Percentiles rank a stretch among this genome's conserved stretches.
Conservation (phyloP, 1,140 invertebrate genomes). For the Heliconius nattereri region DNA sequence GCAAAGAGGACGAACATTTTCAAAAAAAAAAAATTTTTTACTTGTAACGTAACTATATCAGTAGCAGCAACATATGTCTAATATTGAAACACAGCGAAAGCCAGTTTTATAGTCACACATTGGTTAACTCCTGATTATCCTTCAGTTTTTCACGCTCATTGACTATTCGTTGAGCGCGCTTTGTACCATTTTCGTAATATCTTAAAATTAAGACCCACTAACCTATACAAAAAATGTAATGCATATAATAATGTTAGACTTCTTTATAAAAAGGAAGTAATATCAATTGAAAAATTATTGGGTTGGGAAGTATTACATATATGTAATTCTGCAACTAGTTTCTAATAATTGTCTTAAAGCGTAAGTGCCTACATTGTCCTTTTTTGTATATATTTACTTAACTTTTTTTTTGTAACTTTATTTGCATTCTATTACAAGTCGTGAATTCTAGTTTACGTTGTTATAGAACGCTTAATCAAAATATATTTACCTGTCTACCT, state of each 20-base stretch:
- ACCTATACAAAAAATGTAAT: neutral
- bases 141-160: slow-evolving; percentile 72
- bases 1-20: slow-evolving; percentile 66
- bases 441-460: no score
- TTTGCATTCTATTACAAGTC: no score
- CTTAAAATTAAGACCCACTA: slow-evolving; percentile 48
- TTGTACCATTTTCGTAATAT: slow-evolving; percentile 65
- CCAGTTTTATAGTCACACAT: slow-evolving; percentile 57
- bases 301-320: neutral
- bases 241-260: no score
- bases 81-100: slow-evolving; percentile 35
- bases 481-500: no score
- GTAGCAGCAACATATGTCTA: slow-evolving; percentile 31
- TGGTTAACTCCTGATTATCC: slow-evolving; percentile 63
- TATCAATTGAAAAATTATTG: no score
- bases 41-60: slow-evolving; percentile 33
- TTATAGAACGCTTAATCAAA: no score
- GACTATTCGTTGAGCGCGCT: slow-evolving; percentile 58
- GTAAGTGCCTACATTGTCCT: no score
- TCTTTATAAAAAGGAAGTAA: no score
- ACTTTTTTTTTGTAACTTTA: no score
- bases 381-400: no score
- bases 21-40: slow-evolving; percentile 33
- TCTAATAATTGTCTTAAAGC: no score
- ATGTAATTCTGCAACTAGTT: neutral